Percentiles rank a stretch among this genome's conserved stretches.
Conservation (phyloP, 2,888 invertebrate genomes). For the Drosophila neotestacea region DNA sequence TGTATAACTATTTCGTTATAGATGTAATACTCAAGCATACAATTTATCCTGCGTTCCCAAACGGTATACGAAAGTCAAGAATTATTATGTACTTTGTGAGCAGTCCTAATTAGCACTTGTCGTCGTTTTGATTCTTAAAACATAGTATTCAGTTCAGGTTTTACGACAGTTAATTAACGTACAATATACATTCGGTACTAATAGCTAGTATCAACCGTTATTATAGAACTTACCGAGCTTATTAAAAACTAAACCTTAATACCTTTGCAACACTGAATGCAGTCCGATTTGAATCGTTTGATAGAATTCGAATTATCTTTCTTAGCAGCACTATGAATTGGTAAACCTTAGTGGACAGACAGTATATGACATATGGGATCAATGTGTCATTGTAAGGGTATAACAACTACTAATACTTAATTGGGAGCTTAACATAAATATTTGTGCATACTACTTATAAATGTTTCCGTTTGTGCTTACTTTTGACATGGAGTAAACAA, state of each 20-base stretch:
- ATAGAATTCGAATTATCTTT: neutral
- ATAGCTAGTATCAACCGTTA: neutral
- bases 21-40: conserved; percentile 44
- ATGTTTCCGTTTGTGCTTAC: neutral
- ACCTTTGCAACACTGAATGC: neutral
- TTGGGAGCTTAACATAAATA: no score
- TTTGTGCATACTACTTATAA: neutral
- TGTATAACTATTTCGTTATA: conserved; percentile 44
- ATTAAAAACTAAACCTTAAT: conserved; percentile 5
- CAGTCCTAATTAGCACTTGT: conserved; percentile 1
- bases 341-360: neutral
- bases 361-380: neutral
- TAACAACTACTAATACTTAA: neutral
- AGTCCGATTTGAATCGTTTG: neutral
- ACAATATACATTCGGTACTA: neutral
- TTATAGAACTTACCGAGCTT: conserved; percentile 33
- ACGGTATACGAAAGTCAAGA: conserved; percentile 26
- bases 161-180: conserved; percentile 2
- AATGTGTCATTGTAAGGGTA: neutral
- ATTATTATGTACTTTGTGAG: neutral
- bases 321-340: neutral
- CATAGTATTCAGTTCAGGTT: neutral
- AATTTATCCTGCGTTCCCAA: conserved; percentile 11
- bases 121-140: neutral
- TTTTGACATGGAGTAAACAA: neutral